Percentiles rank a stretch among this genome's conserved stretches.
Evolutionary conservation across 2,113 vertebrate species (phyloP).

Genomic region (Bubalus kerabau): DNA sequence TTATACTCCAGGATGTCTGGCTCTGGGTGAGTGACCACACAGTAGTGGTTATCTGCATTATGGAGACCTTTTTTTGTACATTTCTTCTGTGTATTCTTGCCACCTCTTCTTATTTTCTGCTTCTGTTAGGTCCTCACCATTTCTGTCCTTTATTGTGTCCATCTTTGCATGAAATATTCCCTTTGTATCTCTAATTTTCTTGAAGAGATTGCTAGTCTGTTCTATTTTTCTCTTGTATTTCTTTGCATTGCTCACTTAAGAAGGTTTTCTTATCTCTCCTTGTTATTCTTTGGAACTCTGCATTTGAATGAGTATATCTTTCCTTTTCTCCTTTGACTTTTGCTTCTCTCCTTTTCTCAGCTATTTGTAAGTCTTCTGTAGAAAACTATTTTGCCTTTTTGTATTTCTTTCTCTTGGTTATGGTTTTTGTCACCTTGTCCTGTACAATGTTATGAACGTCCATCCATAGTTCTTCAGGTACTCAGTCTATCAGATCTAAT

Average conservation of each 20-base stretch:
- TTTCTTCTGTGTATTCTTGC: neutral
- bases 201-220: neutral
- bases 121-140: rapidly evolving
- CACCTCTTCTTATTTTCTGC: neutral
- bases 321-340: neutral
- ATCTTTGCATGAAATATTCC: neutral
- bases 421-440: neutral
- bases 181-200: neutral
- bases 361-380: neutral
- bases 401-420: neutral
- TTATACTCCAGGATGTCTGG: neutral
- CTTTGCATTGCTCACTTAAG: neutral
- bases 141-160: neutral
- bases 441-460: neutral
- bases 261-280: neutral
- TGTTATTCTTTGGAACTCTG: neutral
- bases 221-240: neutral
- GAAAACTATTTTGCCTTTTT: neutral
- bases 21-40: neutral
- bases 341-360: neutral
- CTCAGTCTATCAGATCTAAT: neutral
- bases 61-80: neutral
- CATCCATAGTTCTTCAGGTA: neutral
- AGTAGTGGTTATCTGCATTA: neutral
- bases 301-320: neutral